Conservation (phyloP, 2,888 invertebrate species). For the Liopterus haemorrhoidalis region DNA sequence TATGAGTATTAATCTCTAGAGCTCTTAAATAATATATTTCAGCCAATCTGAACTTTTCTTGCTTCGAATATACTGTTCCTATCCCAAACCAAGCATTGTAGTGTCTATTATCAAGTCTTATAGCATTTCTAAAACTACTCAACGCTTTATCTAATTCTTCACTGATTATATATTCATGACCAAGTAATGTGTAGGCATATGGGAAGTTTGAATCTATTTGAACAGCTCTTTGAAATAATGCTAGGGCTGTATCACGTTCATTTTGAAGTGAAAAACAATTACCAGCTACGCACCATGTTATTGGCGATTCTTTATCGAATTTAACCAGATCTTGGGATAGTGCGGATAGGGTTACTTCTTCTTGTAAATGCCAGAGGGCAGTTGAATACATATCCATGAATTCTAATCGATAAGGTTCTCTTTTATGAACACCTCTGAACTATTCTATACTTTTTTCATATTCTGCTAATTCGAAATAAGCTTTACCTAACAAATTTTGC, state of each 20-base stretch:
- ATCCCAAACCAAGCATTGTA: conserved; percentile 99
- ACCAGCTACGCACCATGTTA: conserved; percentile 94
- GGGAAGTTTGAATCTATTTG: conserved; percentile 90
- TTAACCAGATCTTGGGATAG: conserved; percentile 77
- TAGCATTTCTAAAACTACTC: conserved; percentile 88
- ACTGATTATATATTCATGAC: conserved; percentile 93
- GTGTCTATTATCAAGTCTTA: conserved; percentile 85
- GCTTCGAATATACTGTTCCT: conserved; percentile 94
- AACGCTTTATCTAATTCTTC: conserved; percentile 96
- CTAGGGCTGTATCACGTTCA: conserved; percentile 95
- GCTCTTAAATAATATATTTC: conserved; percentile 89
- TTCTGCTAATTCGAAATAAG: conserved; percentile 86
- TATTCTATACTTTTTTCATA: conserved; percentile 78
- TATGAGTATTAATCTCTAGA: conserved; percentile 83
- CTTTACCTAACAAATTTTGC: conserved; percentile 79
- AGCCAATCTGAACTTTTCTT: conserved; percentile 89
- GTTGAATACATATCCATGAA: conserved; percentile 95
- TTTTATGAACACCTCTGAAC: conserved; percentile 72
- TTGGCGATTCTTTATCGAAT: conserved; percentile 68
- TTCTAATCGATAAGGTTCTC: conserved; percentile 78
- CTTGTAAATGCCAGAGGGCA: conserved; percentile 93
- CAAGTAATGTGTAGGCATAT: conserved; percentile 93
- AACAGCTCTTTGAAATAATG: conserved; percentile 95
- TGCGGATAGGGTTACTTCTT: conserved; percentile 80
- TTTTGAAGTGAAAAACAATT: conserved; percentile 97